Evolutionary conservation across 2,888 invertebrate species (phyloP).

Genomic region (Lydus trimaculatus): DNA sequence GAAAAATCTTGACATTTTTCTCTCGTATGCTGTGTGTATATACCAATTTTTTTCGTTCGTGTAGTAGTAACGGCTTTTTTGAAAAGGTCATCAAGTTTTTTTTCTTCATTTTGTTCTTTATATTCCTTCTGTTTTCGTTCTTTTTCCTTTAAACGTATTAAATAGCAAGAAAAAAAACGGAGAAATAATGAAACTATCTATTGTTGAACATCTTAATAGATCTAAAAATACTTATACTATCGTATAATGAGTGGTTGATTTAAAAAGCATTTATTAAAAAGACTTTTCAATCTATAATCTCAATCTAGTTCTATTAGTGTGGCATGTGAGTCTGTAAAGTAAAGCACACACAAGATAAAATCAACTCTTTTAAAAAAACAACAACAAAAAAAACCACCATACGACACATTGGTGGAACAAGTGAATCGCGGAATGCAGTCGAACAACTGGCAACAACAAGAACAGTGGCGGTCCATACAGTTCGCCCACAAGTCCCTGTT

Average conservation of each 20-base stretch:
- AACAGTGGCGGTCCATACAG: conserved; percentile 11
- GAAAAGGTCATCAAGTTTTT: conserved; percentile 8
- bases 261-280: conserved; percentile 5
- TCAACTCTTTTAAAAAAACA: conserved; percentile 35
- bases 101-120: neutral
- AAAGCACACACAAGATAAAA: conserved; percentile 45
- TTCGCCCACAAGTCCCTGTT: neutral
- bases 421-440: conserved; percentile 55
- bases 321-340: conserved; percentile 46
- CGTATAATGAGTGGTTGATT: conserved; percentile 6
- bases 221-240: conserved; percentile 19
- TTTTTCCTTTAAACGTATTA: neutral
- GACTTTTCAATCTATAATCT: conserved; percentile 35
- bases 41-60: neutral
- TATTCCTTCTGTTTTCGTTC: neutral
- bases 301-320: conserved; percentile 47
- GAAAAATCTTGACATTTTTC: neutral
- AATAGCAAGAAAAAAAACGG: neutral
- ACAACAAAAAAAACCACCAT: conserved; percentile 24
- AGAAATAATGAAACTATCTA: neutral
- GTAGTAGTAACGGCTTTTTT: neutral
- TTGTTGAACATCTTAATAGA: conserved; percentile 22
- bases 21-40: neutral
- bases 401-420: conserved; percentile 49
- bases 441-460: conserved; percentile 46